These are phyloP conservation scores for Abrostola triplasia DNA, from an alignment of 2,888 invertebrate genomes.

Conservation along the genomic window DNA sequence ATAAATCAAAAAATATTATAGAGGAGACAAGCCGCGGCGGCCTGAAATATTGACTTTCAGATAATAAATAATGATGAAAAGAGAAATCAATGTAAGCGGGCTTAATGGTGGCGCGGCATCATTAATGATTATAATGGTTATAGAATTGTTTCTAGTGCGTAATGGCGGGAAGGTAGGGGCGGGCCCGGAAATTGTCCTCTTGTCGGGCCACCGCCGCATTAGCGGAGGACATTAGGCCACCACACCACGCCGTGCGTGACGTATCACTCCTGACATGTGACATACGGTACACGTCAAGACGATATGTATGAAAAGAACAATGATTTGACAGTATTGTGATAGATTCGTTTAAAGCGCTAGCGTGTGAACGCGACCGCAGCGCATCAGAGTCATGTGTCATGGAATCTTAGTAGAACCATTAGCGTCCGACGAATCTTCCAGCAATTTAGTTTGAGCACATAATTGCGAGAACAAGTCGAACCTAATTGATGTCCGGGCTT, in stretches of 20 bases:
- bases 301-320: slow-evolving; percentile 64
- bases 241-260: slow-evolving; percentile 71
- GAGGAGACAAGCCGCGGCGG: slow-evolving; percentile 30
- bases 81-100: slow-evolving; percentile 70
- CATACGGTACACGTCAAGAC: slow-evolving; percentile 68
- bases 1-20: slow-evolving; percentile 55
- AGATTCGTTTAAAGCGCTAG: slow-evolving; percentile 38
- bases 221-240: slow-evolving; percentile 82
- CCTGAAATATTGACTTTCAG: slow-evolving; percentile 57
- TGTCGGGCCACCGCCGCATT: slow-evolving; percentile 81
- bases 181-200: slow-evolving; percentile 86
- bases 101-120: slow-evolving; percentile 70
- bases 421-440: slow-evolving; percentile 83
- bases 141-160: slow-evolving; percentile 83
- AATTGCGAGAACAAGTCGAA: slow-evolving; percentile 86
- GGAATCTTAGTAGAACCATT: slow-evolving; percentile 76
- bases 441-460: slow-evolving; percentile 86
- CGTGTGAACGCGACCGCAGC: slow-evolving; percentile 44
- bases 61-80: slow-evolving; percentile 66
- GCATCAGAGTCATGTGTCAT: slow-evolving; percentile 72
- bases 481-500: slow-evolving; percentile 82
- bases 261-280: slow-evolving; percentile 78
- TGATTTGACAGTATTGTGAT: slow-evolving; percentile 68
- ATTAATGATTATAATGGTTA: slow-evolving; percentile 83
- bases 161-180: slow-evolving; percentile 82